Evolutionary conservation across 2,888 invertebrate genomes (phyloP), one percentile per base, ranked within the genome.

Genomic region (Malthinus flaveolus): DNA sequence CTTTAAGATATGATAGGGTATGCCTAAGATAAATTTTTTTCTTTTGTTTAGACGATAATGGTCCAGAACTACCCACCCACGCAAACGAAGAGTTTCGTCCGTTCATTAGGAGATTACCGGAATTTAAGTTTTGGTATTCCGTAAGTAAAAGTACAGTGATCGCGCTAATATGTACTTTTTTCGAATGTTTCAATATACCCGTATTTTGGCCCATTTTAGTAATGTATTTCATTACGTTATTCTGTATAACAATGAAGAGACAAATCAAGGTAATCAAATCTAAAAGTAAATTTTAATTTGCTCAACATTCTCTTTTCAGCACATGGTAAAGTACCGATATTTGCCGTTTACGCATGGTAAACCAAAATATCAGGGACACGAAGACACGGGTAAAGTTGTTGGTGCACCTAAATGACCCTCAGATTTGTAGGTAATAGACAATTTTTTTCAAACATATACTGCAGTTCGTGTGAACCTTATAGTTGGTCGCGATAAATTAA

Each of bases 171-270:
- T 97, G 96, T 82, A 99, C 99, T 59, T 93, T 97, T 80, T 97
- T 99, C 78, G 96, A 98, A 74, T 90, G 92, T 72, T 96, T 98
- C 81, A 97, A 99, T 84, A 91, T 99, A 79, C 99, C 99, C 76
- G 99, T 99, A 73, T 99, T 99, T 82, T 99, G 99, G 99, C 99
- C 99, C 60, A 99, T 99, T 74, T 86, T 99, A 78, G 97, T 99
- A 73, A 95, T 99, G 93, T 99, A 99, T 83, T 99, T 99, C 82
- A 93, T 99, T 76, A 95, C 97, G 57, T 83, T 99, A 69, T 95
- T 98, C 82, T 93, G 95, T 81, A 93, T 99, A 76, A 99, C 99
- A 57, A 98, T 99, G 98, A 99, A 98, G 82, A 88, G 97, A 75
- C 99, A 99, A 85, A 99, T 99, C 74, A 97, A 92, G 90, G 97